Base-by-base conservation (phyloP, 2,797 vertebrate species). In the Meriones psammophilus region DNA sequence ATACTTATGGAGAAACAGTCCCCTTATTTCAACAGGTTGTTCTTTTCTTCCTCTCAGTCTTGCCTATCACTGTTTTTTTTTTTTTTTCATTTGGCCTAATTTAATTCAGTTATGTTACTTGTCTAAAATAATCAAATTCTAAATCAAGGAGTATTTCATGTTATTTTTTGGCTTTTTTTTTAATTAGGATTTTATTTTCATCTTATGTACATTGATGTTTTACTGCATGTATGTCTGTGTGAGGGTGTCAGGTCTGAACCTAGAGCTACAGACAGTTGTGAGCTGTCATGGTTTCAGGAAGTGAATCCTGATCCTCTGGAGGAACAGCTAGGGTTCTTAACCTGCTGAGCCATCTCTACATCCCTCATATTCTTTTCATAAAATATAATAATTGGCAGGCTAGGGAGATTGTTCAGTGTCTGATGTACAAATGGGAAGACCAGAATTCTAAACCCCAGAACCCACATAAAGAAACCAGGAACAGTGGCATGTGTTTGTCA, bases 91-190 rank as follows among this genome's bases (percentile, higher is more conserved):
- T 74, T 77, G 74, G 28, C 18, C 74, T 83, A 79, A 83, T 4
- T 39, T 18, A 79, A 77, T 56, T 88, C 17, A 77, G 15, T 74
- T 78, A 58, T 26, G 22, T 87, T 71, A 84, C 76, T 62, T 78
- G 60, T 77, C 28, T 89, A 36, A 12, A 50, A 42, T 46, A 26
- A 71, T 66, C n/a, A 71, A 74, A 95, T 91, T 96, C 64, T 89
- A 81, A 87, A 94, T 33, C 69, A 50, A 76, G 36, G 22, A 62
- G 92, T 80, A 85, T n/a, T 97, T 86, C 24, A 13, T 50, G 78
- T n/a, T 42, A 62, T 22, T 24, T 71, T 14, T 77, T 50, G 15
- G 0, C 5, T 50, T 46, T 76, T 46, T 22, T 77, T 17, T 8
- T 30, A 46, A 46, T 15, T 14, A 50, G 4, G 36, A 74, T 74